Base-by-base conservation (phyloP, 2,113 vertebrate genomes). In the Corvus moneduloides region DNA sequence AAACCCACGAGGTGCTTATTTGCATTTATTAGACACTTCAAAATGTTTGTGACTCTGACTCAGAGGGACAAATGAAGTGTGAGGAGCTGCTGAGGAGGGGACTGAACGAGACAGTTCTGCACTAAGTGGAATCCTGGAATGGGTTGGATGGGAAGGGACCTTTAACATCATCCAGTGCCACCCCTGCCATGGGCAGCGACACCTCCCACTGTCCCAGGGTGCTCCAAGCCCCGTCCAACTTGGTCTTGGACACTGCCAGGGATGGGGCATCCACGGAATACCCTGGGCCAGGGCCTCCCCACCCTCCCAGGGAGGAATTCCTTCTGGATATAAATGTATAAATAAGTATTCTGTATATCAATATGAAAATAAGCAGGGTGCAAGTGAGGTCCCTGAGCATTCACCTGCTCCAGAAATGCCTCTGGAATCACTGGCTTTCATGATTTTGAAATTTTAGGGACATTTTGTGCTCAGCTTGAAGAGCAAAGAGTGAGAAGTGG, bases 271-370 rank as follows among this genome's bases (percentile, higher is more conserved):
- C n/a, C 28, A 5, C 18, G 75, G 49, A 26, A 14, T 21, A 19
- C 2, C 8, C 41, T 5, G 2, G 6, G 11, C 26, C 71, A 17
- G 48, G 46, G 8, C 13, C 37, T 49, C 16, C 0, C 3, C 24
- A 41, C 3, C n/a, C 58, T 32, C n/a, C 3, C 1, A 74, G 3
- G 21, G 24, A 72, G 3, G 3, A 9, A 49, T 43, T 56, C 20
- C 24, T 14, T 39, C 24, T 20, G 23, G 19, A 12, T 61, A 9
- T 19, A 52, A 77, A 54, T 8, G 24, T 14, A 20, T 7, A 33
- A 66, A 44, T 10, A 2, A 2, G 0, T 11, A 6, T 28, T 37
- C 32, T 11, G 3, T 15, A 4, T 3, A 10, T 51, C 2, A 15
- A 13, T 8, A 13, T 6, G 9, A 20, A 30, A 66, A 56, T 24